Evolutionary conservation across 1,140 invertebrate genomes (phyloP), one percentile per base, ranked within the genome.

Genomic region (Drosophila erecta): DNA sequence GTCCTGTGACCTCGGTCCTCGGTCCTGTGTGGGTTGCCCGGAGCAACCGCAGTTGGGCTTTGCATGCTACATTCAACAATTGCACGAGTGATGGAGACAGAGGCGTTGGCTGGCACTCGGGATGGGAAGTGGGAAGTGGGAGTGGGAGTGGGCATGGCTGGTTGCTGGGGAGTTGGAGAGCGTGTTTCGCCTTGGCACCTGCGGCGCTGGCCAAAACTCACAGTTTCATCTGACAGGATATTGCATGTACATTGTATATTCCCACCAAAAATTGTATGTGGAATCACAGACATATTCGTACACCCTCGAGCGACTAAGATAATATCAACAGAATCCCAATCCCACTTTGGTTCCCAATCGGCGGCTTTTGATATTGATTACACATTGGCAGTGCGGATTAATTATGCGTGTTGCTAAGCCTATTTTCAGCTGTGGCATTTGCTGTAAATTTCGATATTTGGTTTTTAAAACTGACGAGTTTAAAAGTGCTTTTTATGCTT

Each of bases 301-400:
- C 7, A 41, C 8, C 37, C 33, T 20, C n/a, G 22, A 55, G 43
- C 67, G 41, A 41, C 59, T 65, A 40, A 76, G 60, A 44, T 24
- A 64, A 55, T 65, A 60, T 66, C 54, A 65, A 64, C 59, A 46
- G 54, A 66, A 65, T 76, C 22, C 12, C 47, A 66, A 57, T 43
- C n/a, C n/a, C n/a, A n/a, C n/a, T n/a, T n/a, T n/a, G n/a, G n/a
- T n/a, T n/a, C n/a, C n/a, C n/a, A n/a, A n/a, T n/a, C n/a, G n/a
- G n/a, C n/a, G n/a, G n/a, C n/a, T n/a, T n/a, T 27, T 10, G 30
- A 59, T 70, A 79, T 83, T 70, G 64, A 79, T 73, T 47, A 6
- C 12, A 51, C 49, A 5, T 30, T 51, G 20, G 30, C 30, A 10
- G 0, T 0, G 30, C 8, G 30, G 7, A 10, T 8, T 10, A 10